A percentile compares a stretch with the other conserved stretches of the same genome.
Evolutionary conservation across 2,113 vertebrate genomes (phyloP).

Genomic region (Festucalex cinctus): DNA sequence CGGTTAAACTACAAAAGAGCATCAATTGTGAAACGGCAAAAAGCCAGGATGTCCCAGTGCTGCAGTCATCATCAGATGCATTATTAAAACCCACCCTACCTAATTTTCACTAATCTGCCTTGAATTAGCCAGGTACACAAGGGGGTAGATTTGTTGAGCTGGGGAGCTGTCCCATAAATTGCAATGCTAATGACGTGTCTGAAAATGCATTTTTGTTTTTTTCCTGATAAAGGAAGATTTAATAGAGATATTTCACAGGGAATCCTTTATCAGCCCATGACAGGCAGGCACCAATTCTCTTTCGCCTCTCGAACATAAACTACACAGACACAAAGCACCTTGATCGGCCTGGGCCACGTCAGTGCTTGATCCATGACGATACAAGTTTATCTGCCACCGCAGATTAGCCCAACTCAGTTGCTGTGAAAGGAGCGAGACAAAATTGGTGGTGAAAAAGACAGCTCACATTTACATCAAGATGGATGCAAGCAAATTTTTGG

Average conservation of each 20-base stretch:
- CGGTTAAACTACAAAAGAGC: constrained; percentile 26
- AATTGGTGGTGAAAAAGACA: not conserved
- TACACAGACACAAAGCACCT: constrained; percentile 24
- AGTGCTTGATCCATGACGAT: constrained; percentile 28
- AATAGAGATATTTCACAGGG: constrained; percentile 75
- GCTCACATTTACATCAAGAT: not conserved
- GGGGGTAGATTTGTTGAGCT: constrained; percentile 61
- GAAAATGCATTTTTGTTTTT: constrained; percentile 36
- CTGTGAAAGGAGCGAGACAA: constrained; percentile 31
- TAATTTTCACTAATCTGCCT: constrained; percentile 69
- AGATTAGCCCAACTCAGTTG: constrained; percentile 32
- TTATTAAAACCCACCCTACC: constrained; percentile 61
- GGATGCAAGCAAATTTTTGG: constrained; percentile 28
- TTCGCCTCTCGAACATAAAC: constrained; percentile 3
- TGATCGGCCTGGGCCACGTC: constrained; percentile 21
- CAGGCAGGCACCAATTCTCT: constrained; percentile 50
- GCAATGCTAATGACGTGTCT: constrained; percentile 67
- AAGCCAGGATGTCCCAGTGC: constrained; percentile 54
- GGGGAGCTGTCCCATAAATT: constrained; percentile 66
- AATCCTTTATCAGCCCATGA: constrained; percentile 78
- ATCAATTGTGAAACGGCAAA: constrained; percentile 31
- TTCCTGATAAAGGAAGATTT: constrained; percentile 71
- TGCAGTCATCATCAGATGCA: constrained; percentile 57
- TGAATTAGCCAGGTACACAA: constrained; percentile 60
- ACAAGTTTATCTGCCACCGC: constrained; percentile 44